Conservation (phyloP, 92 coral and sea anemone species). For the Scolanthus callimorphus region DNA sequence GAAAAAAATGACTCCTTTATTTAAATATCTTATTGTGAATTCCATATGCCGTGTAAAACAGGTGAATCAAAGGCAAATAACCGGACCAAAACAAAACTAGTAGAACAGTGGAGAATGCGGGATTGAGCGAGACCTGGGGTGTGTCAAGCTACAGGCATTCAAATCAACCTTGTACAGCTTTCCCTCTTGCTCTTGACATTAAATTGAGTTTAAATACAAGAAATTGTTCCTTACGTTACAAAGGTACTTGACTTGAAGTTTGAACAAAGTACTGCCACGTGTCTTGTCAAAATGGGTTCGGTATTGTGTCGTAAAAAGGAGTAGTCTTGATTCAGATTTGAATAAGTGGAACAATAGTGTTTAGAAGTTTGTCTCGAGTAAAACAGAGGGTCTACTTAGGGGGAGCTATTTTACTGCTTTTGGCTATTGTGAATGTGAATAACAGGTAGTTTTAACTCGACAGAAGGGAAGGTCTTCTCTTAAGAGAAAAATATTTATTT, state of each 20-base stretch:
- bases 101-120: neutral
- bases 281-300: conserved; percentile 38
- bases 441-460: neutral
- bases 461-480: neutral
- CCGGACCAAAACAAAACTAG: neutral
- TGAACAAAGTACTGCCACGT: conserved; percentile 52
- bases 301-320: conserved; percentile 49
- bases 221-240: conserved; percentile 31
- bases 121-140: neutral
- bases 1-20: conserved; percentile 37
- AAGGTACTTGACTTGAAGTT: conserved; percentile 44
- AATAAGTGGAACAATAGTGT: conserved; percentile 59
- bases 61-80: neutral
- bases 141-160: too few species aligned
- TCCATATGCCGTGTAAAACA: conserved; percentile 51
- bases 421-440: conserved; percentile 20
- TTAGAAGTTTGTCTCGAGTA: conserved; percentile 38
- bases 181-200: conserved; percentile 34
- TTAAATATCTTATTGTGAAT: conserved; percentile 58
- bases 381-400: conserved; percentile 43
- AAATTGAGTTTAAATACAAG: conserved; percentile 23
- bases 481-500: too few species aligned
- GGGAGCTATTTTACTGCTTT: conserved; percentile 17
- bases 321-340: conserved; percentile 55
- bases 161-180: neutral